These are phyloP conservation scores for Chydorus sphaericus DNA, from an alignment of 2,888 invertebrate species.

Conservation along the genomic window DNA sequence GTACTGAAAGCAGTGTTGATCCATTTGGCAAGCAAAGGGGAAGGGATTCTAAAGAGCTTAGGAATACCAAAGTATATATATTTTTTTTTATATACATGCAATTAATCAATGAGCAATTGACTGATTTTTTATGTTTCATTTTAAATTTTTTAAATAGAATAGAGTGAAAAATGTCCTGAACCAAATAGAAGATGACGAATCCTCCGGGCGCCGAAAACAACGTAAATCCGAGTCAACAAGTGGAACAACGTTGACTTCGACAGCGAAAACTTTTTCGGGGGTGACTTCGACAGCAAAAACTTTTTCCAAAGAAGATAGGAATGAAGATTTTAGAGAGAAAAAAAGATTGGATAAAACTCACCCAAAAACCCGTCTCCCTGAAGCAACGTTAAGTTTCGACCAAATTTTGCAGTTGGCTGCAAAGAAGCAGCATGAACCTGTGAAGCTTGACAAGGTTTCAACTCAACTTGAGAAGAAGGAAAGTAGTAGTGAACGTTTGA, in stretches of 20 bases:
- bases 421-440: slow-evolving; percentile 20
- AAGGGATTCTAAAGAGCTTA: slow-evolving; percentile 3
- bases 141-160: slow-evolving; percentile 28
- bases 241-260: no score
- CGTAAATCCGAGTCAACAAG: no score
- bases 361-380: slow-evolving; percentile 38
- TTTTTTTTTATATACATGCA: background rate
- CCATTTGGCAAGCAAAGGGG: background rate
- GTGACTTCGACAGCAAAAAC: slow-evolving; percentile 24
- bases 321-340: slow-evolving; percentile 23
- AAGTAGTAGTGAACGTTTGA: slow-evolving; percentile 40
- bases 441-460: slow-evolving; percentile 11
- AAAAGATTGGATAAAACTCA: slow-evolving; percentile 31
- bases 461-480: slow-evolving; percentile 14
- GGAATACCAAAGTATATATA: background rate
- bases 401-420: slow-evolving; percentile 66
- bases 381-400: slow-evolving; percentile 36
- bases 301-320: slow-evolving; percentile 28
- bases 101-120: background rate
- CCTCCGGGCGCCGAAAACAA: slow-evolving; percentile 20
- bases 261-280: background rate
- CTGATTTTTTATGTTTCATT: background rate
- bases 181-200: slow-evolving; percentile 54
- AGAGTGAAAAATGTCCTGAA: slow-evolving; percentile 60
- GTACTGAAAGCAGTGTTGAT: background rate